These are phyloP conservation scores for Tamandua tetradactyla DNA, from an alignment of 2,797 vertebrate species.

Conservation along the genomic window DNA sequence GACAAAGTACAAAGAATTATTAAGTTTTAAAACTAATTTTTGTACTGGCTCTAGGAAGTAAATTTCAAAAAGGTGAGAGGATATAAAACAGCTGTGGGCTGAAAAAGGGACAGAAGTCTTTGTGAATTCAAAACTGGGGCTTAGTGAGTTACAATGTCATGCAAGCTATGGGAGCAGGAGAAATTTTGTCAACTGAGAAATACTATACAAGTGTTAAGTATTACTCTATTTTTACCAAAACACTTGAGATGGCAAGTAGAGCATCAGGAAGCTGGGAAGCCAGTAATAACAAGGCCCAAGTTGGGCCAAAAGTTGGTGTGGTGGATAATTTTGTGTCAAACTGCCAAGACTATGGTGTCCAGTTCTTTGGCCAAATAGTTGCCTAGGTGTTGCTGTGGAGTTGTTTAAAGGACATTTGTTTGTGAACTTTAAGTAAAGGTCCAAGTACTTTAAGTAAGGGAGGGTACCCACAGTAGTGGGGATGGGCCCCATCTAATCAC, in stretches of 20 bases:
- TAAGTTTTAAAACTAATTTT: not conserved
- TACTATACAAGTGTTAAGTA: not conserved
- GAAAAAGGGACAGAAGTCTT: not conserved
- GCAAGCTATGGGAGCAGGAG: not conserved
- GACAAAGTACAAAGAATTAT: not conserved
- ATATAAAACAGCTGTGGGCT: not conserved
- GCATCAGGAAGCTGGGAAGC: not conserved
- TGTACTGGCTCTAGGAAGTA: not conserved
- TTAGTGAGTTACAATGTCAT: not conserved
- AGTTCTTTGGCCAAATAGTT: too few species aligned
- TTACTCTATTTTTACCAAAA: not conserved
- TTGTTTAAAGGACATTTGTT: too few species aligned
- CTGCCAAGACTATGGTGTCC: too few species aligned
- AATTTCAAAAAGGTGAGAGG: not conserved
- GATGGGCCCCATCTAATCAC: too few species aligned
- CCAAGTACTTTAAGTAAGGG: too few species aligned
- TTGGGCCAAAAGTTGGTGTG: not conserved
- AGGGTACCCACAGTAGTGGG: too few species aligned
- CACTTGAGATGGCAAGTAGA: not conserved
- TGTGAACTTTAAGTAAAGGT: too few species aligned
- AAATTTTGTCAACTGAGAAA: not conserved
- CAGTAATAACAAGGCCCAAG: not conserved
- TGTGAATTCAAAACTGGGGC: not conserved
- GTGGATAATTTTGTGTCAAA: too few species aligned
- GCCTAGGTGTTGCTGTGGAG: too few species aligned